phyloP scores from a whole-genome alignment of 2,113 vertebrate genomes.

The Arenaria interpres region DNA sequence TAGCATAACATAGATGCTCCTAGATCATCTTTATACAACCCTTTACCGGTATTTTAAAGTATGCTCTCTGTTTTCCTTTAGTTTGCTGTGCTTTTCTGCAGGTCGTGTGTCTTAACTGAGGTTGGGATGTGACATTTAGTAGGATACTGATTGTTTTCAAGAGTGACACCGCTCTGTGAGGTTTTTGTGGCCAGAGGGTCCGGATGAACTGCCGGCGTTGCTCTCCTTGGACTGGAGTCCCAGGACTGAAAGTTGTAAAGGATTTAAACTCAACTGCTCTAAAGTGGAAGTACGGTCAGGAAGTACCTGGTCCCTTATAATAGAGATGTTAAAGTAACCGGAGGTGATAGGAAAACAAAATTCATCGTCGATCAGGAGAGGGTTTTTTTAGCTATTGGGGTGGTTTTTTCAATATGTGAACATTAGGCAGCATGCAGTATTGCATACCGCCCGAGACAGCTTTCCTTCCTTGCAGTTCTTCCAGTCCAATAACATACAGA shows the following conservation, averaged over 20 bases:
- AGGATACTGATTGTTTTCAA: not conserved
- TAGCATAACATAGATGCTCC: not conserved
- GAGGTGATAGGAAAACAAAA: not conserved
- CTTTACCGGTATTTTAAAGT: not conserved
- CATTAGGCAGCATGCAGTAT: no score
- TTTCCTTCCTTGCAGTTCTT: not conserved
- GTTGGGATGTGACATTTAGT: not conserved
- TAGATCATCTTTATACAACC: not conserved
- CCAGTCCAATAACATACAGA: accelerated
- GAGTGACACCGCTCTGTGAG: accelerated
- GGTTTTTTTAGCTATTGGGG: not conserved
- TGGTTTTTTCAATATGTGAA: not conserved
- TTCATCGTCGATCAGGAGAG: not conserved
- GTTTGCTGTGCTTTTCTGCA: not conserved
- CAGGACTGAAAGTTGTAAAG: not conserved
- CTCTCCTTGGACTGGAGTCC: not conserved
- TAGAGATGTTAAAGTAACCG: accelerated
- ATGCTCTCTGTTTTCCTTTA: not conserved
- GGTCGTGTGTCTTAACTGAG: not conserved
- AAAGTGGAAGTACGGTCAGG: not conserved
- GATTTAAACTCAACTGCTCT: not conserved
- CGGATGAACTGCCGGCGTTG: not conserved
- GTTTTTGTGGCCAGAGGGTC: not conserved
- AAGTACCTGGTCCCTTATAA: not conserved
- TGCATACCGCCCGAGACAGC: accelerated